Base-by-base conservation (phyloP, 2,888 invertebrate genomes). In the Schrankia costaestrigalis region DNA sequence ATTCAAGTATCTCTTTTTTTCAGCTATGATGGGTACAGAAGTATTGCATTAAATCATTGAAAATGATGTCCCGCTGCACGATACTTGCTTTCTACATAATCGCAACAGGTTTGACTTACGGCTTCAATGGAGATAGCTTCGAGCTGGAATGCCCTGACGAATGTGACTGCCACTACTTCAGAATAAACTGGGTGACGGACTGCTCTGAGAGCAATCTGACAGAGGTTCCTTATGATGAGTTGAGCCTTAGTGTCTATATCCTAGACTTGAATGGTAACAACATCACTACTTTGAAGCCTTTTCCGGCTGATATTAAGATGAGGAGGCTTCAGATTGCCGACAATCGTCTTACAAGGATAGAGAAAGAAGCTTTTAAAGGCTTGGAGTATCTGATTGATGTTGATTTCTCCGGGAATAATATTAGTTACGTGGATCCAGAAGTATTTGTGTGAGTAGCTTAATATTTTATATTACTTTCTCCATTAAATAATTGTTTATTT, bases 121-220 rank as follows among this genome's bases (percentile, higher is more conserved):
- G 75, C 9, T 89, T 90, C 56, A 91, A 91, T 56, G 91, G 91
- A 31, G 92, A 92, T 56, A 84, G 90, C 57, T 89, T 90, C 48
- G 92, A 93, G 58, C 75, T 91, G 60, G 91, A 92, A 64, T 93
- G 93, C 54, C 93, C 93, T 0, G 92, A 91, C 48, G 93, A 93
- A 55, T 93, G 93, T 65, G 92, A 93, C 63, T 93, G 93, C 62
- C 92, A 93, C 81, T 93, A 93, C 76, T 93, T 92, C 76, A 89
- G 93, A 41, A 90, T 93, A 60, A 93, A 93, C 78, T 93, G 93
- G 93, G 93, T 93, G 57, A 93, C 93, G 1, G 93, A 93, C 63
- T 93, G 93, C 59, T 93, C 93, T 0, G 92, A 93, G 59, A 93
- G 92, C 76, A 93, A 93, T 74, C 86, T 93, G 35, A 93, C 93